These are phyloP conservation scores for Drosophila cyrtoloma DNA, from an alignment of 2,888 invertebrate species.

Conservation along the genomic window DNA sequence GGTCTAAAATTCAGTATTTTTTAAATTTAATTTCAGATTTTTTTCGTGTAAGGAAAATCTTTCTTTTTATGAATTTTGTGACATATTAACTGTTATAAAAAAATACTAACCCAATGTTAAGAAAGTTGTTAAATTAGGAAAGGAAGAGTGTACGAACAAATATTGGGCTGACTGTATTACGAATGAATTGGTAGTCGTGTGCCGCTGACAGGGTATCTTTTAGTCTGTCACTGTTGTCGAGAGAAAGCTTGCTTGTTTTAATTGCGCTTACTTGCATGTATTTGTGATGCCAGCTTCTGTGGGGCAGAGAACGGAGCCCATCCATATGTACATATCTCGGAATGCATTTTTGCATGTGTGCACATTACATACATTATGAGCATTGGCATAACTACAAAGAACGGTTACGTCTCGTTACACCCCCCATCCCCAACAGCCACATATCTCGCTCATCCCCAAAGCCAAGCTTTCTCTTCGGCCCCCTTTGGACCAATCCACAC, in stretches of 20 bases:
- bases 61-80: not conserved
- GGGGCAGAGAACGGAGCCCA: slow-evolving; percentile 9
- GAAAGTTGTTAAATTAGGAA: not conserved
- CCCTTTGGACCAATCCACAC: not conserved
- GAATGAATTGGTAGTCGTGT: not conserved
- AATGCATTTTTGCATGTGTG: not conserved
- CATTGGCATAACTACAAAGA: slow-evolving; percentile 74
- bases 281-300: slow-evolving; percentile 45
- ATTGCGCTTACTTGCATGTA: slow-evolving; percentile 42
- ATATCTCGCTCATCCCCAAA: slow-evolving; percentile 3
- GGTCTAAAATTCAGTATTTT: accelerated
- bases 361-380: slow-evolving; percentile 44
- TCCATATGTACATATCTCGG: not conserved
- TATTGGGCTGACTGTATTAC: not conserved
- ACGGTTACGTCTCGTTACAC: slow-evolving; percentile 72
- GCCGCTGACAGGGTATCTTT: not conserved
- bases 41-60: accelerated
- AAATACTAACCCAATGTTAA: no score
- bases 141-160: not conserved
- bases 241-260: slow-evolving; percentile 1
- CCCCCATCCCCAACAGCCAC: slow-evolving; percentile 13
- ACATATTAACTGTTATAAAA: no score
- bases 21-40: not conserved
- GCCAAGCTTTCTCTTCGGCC: not conserved
- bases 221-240: not conserved